Evolutionary conservation across 2,113 vertebrate species (phyloP), one percentile per base, ranked within the genome.

Genomic region (Thalassoma bifasciatum): DNA sequence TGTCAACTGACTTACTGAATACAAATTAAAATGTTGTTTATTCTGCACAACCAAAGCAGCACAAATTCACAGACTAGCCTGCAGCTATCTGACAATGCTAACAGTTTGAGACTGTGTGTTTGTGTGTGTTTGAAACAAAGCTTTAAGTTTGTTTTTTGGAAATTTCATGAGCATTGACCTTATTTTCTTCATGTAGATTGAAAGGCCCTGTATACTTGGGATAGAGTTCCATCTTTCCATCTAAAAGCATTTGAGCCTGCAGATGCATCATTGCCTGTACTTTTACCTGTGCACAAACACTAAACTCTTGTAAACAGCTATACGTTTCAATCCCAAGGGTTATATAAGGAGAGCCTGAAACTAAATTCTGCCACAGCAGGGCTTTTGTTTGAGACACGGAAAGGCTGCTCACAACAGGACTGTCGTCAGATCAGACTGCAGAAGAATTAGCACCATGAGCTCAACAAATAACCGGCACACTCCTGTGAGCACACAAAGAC

Each of bases 401-500:
- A 11, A 34, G 49, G 38, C 24, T 46, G 37, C 34, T 74, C 53
- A 58, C 36, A 23, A 65, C 4, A 2, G 16, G 9, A 8, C 49
- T 11, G 46, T 61, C 69, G 52, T 47, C 63, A 51, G 44, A 76
- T 82, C 52, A 69, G 66, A 78, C 50, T 61, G 71, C 57, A 76
- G 75, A 37, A 77, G 44, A 75, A 87, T 82, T 76, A 81, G 34
- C 62, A 16, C 63, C 1, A 58, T 54, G 46, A 80, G 59, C 42
- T 82, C 64, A 63, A 74, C 49, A 69, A 84, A 75, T 73, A 79
- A 83, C 65, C 24, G 1, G 10, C 66, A 59, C 26, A 52, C 37
- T 17, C 53, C 62, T 50, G 54, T 62, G 30, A 72, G 46, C 77
- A 84, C 67, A 79, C 60, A 77, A 64, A 75, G 69, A 83, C 66